These are phyloP conservation scores for Sinodicranocentrus sp. DNA, from an alignment of 2,888 invertebrate species.

Conservation along the genomic window DNA sequence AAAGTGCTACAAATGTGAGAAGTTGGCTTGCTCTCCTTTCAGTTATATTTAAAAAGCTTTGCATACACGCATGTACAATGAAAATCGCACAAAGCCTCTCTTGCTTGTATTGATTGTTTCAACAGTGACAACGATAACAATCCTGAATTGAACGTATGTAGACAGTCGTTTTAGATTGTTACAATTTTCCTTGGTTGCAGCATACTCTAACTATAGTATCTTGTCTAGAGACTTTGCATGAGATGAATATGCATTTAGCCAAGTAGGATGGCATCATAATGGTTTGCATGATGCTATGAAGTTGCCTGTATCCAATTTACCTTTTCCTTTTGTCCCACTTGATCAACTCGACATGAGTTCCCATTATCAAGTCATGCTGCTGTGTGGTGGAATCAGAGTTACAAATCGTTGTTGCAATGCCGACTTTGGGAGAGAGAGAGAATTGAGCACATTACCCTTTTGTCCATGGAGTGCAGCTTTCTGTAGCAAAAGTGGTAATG, in stretches of 20 bases:
- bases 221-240: not conserved
- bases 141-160: too few relatives aligned
- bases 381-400: not conserved
- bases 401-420: too few relatives aligned
- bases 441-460: conserved; percentile 56
- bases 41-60: conserved; percentile 14
- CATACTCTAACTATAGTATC: not conserved
- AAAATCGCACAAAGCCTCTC: not conserved
- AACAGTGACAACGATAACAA: too few relatives aligned
- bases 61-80: not conserved
- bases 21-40: conserved; percentile 24
- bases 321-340: conserved; percentile 67
- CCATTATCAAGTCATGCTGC: conserved; percentile 13
- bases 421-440: too few relatives aligned
- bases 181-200: conserved; percentile 9
- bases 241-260: not conserved
- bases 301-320: conserved; percentile 18
- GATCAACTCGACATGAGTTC: conserved; percentile 33
- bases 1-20: not conserved
- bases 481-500: too few relatives aligned
- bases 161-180: not conserved
- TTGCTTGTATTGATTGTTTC: too few relatives aligned
- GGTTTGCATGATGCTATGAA: not conserved
- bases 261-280: not conserved
- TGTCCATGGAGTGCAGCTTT: conserved; percentile 45